Base-by-base conservation (phyloP, 2,888 invertebrate genomes). In the Fabriciana adippe region DNA sequence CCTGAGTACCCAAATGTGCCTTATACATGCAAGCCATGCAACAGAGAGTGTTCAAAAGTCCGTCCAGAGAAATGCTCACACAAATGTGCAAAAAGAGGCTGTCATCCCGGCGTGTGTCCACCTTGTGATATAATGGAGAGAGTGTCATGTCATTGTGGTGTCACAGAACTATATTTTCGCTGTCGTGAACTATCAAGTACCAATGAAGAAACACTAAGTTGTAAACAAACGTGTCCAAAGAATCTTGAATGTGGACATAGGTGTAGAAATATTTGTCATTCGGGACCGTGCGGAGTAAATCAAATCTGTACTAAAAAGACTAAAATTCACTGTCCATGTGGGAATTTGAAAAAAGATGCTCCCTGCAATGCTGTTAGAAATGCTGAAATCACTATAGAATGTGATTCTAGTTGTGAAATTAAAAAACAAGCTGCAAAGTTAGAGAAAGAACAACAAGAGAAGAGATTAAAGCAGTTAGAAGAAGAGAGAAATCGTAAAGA, bases 201-300 rank as follows among this genome's bases (percentile, higher is more conserved):
- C n/a, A 84, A 86, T 0, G 88, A 87, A 15, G 93, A 93, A 57
- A 85, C 84, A 60, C 80, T 93, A 31, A 94, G 94, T 66, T 99
- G 98, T 82, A 96, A 96, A 51, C 97, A 97, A 82, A 96, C 96
- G 72, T 99, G 98, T 80, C 96, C 97, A 0, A 97, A 96, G 89
- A 95, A 97, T 95, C 94, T 96, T 81, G 84, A 94, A 8, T 99
- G 98, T 87, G 97, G 97, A 0, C 98, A 99, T 87, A 95, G 96
- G 8, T 97, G 97, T 81, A 89, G 93, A 48, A 90, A 94, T 8
- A 91, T 93, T 54, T 97, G 97, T 76, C 97, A 97, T 81, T 88
- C 95, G 0, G 97, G 96, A 0, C 78, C 84, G 0, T 98, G 97
- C 80, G 93, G 94, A 1, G 93, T 93, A 72, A 87, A 93, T 6